Evolutionary conservation across 1,140 invertebrate genomes (phyloP), one percentile per base, ranked within the genome.

Genomic region (Drosophila neocordata): DNA sequence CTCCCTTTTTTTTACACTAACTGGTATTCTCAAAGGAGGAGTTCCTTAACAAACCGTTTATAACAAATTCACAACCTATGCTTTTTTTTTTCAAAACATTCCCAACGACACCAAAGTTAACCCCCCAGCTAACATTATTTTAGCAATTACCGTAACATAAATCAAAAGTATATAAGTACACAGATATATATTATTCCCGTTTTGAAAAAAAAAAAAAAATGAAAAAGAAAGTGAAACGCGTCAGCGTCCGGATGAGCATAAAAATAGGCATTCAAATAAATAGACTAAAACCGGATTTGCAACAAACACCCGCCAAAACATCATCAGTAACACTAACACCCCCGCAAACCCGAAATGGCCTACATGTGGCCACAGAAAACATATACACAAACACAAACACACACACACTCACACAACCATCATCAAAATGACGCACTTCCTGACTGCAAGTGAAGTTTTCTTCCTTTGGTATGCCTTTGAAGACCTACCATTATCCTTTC

Each of bases 401-500:
- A 70, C 80, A 73, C 70, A 62, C 65, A 53, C 38, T 38, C 48
- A 65, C 67, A 65, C 79, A 31, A 27, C 62, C 72, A 53, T 56
- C 59, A 61, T 35, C 52, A 35, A 66, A 65, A 70, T 69, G 82
- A 87, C 82, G 82, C 82, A 85, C 76, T 87, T 85, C 68, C 82
- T 78, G 52, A 37, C 12, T 34, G 83, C 69, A 88, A 88, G 76
- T 88, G 83, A 88, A 87, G 84, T 69, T 72, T 83, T 34, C 64
- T 65, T 41, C 15, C 12, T 34, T 22, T 31, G 31, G 55, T 77
- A 41, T 20, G 63, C 34, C 13, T 69, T 69, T 79, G 76, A 89
- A 82, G 80, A 79, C 75, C 82, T 76, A 59, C 67, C 85, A 89
- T 90, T 90, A 89, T 90, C 83, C 83, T 90, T 89, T 90, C 80